Percentiles rank a stretch among this genome's conserved stretches.
Evolutionary conservation across 2,888 invertebrate species (phyloP).

Genomic region (Hypolimnas misippus): DNA sequence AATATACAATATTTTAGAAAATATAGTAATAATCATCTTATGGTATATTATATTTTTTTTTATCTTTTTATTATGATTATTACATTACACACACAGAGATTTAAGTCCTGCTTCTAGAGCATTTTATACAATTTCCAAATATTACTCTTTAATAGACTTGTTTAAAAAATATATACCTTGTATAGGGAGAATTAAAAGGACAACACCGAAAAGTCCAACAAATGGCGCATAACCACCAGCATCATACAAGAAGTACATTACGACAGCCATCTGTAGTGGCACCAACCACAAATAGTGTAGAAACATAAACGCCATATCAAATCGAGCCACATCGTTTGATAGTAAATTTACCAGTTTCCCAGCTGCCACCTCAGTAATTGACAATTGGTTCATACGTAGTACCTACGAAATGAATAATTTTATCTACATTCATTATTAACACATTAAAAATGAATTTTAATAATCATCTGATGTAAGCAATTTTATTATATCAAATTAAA

Average conservation of each 20-base stretch:
- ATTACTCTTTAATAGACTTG: neutral
- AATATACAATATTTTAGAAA: too few species aligned
- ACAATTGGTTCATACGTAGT: constrained; percentile 88
- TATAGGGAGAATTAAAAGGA: constrained; percentile 83
- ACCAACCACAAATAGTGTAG: constrained; percentile 92
- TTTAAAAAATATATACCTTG: too few species aligned
- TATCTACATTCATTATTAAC: constrained; percentile 10
- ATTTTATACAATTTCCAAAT: too few species aligned
- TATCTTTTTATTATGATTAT: too few species aligned
- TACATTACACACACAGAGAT: too few species aligned
- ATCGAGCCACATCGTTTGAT: constrained; percentile 92
- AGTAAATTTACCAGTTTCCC: constrained; percentile 93
- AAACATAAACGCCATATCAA: constrained; percentile 88
- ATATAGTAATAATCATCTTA: too few species aligned
- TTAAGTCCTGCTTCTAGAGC: too few species aligned
- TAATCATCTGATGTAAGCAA: neutral
- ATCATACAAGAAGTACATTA: constrained; percentile 66
- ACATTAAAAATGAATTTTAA: too few species aligned
- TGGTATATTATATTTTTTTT: too few species aligned
- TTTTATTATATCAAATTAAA: neutral
- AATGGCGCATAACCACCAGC: constrained; percentile 70
- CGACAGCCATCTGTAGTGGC: constrained; percentile 87
- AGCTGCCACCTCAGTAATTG: constrained; percentile 86
- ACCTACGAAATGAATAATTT: constrained; percentile 74
- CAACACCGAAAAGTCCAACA: constrained; percentile 72